These are phyloP conservation scores for Hirudinaria manillensis DNA, from an alignment of 2,888 invertebrate genomes.

Conservation along the genomic window DNA sequence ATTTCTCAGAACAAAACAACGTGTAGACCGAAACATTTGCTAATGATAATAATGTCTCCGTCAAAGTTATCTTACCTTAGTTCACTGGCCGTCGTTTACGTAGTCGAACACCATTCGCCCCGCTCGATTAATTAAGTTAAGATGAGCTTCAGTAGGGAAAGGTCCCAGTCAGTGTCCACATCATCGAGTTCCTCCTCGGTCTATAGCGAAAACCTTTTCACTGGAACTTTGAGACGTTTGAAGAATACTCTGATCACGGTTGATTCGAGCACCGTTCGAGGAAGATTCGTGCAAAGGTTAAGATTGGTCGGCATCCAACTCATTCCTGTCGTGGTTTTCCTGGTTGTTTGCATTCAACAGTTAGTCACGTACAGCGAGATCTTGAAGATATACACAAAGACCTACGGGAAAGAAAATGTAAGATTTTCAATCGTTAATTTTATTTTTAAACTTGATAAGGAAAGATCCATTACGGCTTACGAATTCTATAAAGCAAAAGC, in stretches of 20 bases:
- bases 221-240: neutral
- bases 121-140: too few relatives aligned
- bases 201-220: neutral
- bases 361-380: slow-evolving; percentile 1
- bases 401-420: neutral
- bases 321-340: slow-evolving; percentile 9
- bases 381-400: neutral
- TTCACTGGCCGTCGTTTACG: too few relatives aligned
- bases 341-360: slow-evolving; percentile 8
- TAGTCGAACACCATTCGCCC: too few relatives aligned
- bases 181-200: neutral
- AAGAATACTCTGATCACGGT: slow-evolving; percentile 7
- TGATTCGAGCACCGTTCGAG: slow-evolving; percentile 12
- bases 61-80: too few relatives aligned
- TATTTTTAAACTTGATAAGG: slow-evolving; percentile 6
- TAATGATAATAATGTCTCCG: too few relatives aligned
- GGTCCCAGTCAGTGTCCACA: neutral
- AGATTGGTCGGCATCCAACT: slow-evolving; percentile 15
- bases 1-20: too few relatives aligned
- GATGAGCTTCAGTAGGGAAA: neutral
- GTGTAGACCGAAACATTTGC: too few relatives aligned
- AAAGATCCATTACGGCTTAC: slow-evolving; percentile 8
- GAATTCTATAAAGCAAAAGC: neutral
- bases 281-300: slow-evolving; percentile 15
- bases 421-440: neutral